Conservation (phyloP, 2,888 invertebrate genomes). For the Frankliniella fusca region DNA sequence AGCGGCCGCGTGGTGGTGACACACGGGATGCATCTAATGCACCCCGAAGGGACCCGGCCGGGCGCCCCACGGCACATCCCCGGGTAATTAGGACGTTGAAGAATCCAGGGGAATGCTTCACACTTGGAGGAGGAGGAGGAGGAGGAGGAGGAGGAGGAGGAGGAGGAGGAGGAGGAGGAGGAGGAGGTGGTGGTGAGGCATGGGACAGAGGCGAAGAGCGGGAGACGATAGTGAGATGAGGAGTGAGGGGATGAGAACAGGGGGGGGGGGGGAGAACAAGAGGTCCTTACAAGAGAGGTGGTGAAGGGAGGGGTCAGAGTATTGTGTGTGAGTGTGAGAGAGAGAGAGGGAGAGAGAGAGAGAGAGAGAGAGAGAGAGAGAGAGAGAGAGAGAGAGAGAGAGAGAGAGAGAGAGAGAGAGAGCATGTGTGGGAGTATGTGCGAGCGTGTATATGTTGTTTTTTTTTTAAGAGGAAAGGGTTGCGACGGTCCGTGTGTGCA, state of each 20-base stretch:
- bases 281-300: neutral
- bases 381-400: no score
- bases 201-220: neutral
- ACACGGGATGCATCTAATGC: no score
- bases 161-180: neutral
- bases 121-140: neutral
- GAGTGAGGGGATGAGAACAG: neutral
- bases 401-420: no score
- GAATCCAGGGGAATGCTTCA: slow-evolving; percentile 11
- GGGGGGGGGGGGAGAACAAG: neutral
- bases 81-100: slow-evolving; percentile 9
- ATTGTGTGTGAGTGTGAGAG: neutral
- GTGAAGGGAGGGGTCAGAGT: no score
- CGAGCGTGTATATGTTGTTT: no score
- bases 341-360: no score
- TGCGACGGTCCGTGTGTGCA: neutral
- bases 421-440: no score
- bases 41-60: no score
- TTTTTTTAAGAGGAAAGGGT: no score
- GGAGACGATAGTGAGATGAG: neutral
- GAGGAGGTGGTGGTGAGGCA: neutral
- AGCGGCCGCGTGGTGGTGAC: no score
- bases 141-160: neutral
- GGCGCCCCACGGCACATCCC: neutral
- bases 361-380: no score